Evolutionary conservation across 23 tunicate genomes (phyloP), one percentile per base, ranked within the genome.

Genomic region (Pegea sp.): DNA sequence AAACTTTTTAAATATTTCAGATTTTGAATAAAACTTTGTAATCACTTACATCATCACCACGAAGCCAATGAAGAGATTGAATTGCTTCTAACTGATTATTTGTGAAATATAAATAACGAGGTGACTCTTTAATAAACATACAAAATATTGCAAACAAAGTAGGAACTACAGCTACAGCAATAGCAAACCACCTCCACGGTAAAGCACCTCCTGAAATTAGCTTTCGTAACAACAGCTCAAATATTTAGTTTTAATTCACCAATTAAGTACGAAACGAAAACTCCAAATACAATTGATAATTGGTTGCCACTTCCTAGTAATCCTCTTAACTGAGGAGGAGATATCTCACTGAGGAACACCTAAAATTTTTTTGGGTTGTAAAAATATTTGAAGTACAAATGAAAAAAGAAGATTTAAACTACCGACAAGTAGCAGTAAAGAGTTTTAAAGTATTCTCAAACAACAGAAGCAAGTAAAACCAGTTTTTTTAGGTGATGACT

Each of bases 161-260:
- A 13, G 75, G 64, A 1, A 74, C 28, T 5, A 30, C 25, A 24
- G 78, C 73, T 13, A 28, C 25, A 8, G 31, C 66, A 3, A 81
- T 16, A 0, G 93, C 68, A 30, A 81, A 58, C 75, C 75, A 72
- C 8, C 93, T 30, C 93, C 93, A 81, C n/a, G 75, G 42, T 23
- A 72, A 20, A 13, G 62, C 27, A 11, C 77, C 64, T 27, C 78
- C 78, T 70, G 56, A 0, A 29, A 6, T 38, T 8, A 8, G 16
- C 46, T 38, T n/a, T n/a, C n/a, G n/a, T n/a, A n/a, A n/a, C n/a
- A n/a, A n/a, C n/a, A n/a, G n/a, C n/a, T n/a, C n/a, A n/a, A n/a
- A n/a, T n/a, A n/a, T n/a, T n/a, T n/a, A n/a, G n/a, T n/a, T 8
- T 38, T 11, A 0, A 67, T 62, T 64, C 25, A 71, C 78, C 93